Base-by-base conservation (phyloP, 2,797 vertebrate genomes). In the Xenentodon cancila region DNA sequence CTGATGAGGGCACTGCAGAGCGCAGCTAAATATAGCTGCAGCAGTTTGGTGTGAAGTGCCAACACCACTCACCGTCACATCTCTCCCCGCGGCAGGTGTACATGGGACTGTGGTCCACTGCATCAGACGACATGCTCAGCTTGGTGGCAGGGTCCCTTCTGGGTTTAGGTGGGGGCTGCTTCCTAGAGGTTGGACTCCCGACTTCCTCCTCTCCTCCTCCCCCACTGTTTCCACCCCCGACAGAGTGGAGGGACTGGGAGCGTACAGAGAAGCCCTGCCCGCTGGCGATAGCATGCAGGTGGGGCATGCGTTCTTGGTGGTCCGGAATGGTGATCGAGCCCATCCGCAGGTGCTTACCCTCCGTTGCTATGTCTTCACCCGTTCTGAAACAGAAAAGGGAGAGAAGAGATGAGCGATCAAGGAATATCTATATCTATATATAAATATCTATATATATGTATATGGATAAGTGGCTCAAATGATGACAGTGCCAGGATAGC, bases 81-180 rank as follows among this genome's bases (percentile, higher is more conserved):
- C 79, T 93, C 67, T 98, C 96, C 42, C 94, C 93, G 53, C 94
- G 95, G 83, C 93, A 94, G 82, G 85, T 84, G 79, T 88, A 85
- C 53, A 92, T 84, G 53, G 93, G 84, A 68, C 93, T 91, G 77
- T 93, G 91, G 90, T 98, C 97, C 91, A 99, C 97, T 0, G 95
- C 97, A 92, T 99, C 98, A 1, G 96, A 98, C 0, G 98, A 99
- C 82, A 95, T 96, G 92, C 98, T 99, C 79, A 99, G 89, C 91
- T 99, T 99, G 83, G 98, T 99, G 87, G 93, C 98, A 37, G 98
- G 98, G 85, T 99, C 97, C 81, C 98, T 91, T 79, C 98, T 95
- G 46, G 98, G 98, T 84, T 99, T 99, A 52, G 98, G 97, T 2
- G 98, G 98, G 0, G 97, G 98, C 68, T 97, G 97, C 86, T 97